Percentiles rank a stretch among this genome's conserved stretches.
Conservation (phyloP, 2,888 invertebrate genomes). For the Aphidoletes aphidimyza region DNA sequence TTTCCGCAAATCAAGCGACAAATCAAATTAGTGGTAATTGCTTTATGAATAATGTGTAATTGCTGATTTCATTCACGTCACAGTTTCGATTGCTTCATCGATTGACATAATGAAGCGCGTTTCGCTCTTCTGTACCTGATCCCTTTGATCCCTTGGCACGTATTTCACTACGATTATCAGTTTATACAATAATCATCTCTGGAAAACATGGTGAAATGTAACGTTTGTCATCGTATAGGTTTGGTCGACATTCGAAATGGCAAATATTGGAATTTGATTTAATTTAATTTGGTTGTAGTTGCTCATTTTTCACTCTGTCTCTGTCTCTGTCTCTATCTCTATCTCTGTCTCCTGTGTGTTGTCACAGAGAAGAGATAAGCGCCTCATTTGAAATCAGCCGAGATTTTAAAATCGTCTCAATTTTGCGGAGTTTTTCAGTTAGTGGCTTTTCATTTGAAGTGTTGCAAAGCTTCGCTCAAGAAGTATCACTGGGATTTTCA, state of each 20-base stretch:
- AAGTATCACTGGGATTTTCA: too few relatives aligned
- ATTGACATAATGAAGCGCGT: not conserved
- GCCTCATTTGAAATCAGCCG: not conserved
- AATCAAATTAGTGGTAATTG: too few relatives aligned
- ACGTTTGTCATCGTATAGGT: not conserved
- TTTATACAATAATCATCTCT: not conserved
- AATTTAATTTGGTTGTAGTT: not conserved
- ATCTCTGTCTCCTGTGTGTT: not conserved
- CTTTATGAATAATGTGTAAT: too few relatives aligned
- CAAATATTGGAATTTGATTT: constrained; percentile 49
- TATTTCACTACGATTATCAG: not conserved
- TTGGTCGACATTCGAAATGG: not conserved
- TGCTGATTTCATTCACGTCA: not conserved
- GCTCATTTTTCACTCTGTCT: too few relatives aligned
- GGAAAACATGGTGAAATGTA: not conserved
- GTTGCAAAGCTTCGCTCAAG: not conserved
- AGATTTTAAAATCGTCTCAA: too few relatives aligned
- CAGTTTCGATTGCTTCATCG: not conserved
- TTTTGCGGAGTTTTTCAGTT: too few relatives aligned
- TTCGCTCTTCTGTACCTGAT: constrained; percentile 48
- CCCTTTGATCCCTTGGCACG: not conserved
- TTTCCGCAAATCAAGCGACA: too few relatives aligned
- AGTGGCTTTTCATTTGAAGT: not conserved
- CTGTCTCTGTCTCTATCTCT: too few relatives aligned
- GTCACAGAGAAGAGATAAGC: not conserved